A percentile compares a stretch with the other conserved stretches of the same genome.
phyloP scores from a whole-genome alignment of 2,888 invertebrate genomes.

The Panzeria rudis region DNA sequence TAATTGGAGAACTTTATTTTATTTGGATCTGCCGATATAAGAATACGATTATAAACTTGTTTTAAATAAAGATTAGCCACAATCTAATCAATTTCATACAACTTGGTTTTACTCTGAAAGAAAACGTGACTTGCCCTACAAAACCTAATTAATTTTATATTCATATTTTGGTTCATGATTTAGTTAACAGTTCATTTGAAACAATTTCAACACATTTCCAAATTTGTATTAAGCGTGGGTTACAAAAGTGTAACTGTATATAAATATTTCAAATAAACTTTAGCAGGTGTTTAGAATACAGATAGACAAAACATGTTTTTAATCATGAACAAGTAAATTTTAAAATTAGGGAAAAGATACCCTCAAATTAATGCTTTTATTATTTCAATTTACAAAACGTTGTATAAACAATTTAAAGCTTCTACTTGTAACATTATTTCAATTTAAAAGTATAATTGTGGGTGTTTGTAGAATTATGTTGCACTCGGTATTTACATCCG shows the following conservation, averaged over 20 bases:
- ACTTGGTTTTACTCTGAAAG: no score
- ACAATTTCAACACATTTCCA: neutral
- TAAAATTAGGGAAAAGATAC: neutral
- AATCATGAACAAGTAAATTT: neutral
- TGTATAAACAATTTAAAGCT: neutral
- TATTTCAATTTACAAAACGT: neutral
- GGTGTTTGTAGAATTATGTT: neutral
- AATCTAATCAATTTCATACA: no score
- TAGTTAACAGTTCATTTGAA: no score
- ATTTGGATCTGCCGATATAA: no score
- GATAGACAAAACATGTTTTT: neutral
- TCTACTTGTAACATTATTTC: neutral
- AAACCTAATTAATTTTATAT: no score
- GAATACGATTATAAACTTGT: no score
- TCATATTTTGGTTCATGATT: neutral
- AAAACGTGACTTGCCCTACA: no score
- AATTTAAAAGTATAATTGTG: neutral
- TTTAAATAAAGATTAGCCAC: no score
- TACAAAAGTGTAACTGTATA: neutral
- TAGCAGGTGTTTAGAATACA: neutral
- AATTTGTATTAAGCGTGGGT: neutral
- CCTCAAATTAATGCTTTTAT: neutral
- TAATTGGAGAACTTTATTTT: no score
- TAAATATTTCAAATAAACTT: neutral
- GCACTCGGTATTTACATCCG: conserved; percentile 13